phyloP scores from a whole-genome alignment of 2,888 invertebrate species.

The Drosophila greeni region DNA sequence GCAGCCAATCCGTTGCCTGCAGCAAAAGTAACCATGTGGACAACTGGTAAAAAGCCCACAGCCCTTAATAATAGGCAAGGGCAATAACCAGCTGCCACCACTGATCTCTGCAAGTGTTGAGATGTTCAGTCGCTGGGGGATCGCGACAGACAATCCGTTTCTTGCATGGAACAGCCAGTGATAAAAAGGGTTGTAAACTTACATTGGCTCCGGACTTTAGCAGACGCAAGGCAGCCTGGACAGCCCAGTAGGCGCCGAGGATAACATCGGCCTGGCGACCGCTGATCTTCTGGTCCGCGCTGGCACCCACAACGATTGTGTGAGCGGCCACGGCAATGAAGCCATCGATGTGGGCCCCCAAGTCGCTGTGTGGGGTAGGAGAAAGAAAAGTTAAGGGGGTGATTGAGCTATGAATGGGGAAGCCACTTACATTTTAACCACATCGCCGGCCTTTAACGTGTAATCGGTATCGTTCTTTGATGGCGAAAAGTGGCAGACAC shows the following conservation, averaged over 20 bases:
- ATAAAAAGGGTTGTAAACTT: constrained; percentile 60
- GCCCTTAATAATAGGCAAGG: constrained; percentile 13
- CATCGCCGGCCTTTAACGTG: constrained; percentile 91
- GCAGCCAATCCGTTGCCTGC: constrained; percentile 45
- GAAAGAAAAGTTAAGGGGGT: not conserved
- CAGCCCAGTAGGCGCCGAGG: constrained; percentile 95
- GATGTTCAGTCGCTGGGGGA: constrained; percentile 44
- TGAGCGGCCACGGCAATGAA: constrained; percentile 99
- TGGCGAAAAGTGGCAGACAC: constrained; percentile 99
- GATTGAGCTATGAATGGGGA: no score
- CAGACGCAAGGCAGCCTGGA: constrained; percentile 95
- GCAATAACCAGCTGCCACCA: constrained; percentile 16
- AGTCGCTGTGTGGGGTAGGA: constrained; percentile 83
- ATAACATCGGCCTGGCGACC: constrained; percentile 97
- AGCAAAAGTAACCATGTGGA: constrained; percentile 15
- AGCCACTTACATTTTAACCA: constrained; percentile 94
- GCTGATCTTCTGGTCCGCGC: constrained; percentile 85
- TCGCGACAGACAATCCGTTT: constrained; percentile 51
- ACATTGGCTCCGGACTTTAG: constrained; percentile 95
- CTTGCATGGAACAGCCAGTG: constrained; percentile 24
- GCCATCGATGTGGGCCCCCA: constrained; percentile 99
- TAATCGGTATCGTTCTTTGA: constrained; percentile 94
- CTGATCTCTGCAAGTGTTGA: constrained; percentile 55
- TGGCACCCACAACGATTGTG: constrained; percentile 92
- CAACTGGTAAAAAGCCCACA: constrained; percentile 21